Base-by-base conservation (phyloP, 2,113 vertebrate genomes). In the Channa maculata region DNA sequence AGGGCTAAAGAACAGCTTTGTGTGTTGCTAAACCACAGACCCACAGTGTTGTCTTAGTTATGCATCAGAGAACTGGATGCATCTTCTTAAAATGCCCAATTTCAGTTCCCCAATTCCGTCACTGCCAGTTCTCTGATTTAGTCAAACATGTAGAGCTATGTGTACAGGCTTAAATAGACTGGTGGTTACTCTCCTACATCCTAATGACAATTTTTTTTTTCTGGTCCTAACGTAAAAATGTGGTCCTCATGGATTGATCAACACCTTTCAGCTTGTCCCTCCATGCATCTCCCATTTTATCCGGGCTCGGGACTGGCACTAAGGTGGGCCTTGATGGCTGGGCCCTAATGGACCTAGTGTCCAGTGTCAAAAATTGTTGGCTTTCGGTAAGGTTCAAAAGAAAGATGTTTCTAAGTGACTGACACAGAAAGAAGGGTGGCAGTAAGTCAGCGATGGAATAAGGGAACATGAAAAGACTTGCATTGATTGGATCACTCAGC, bases 1-100 rank as follows among this genome's bases (percentile, higher is more conserved):
- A 38, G 71, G 82, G 81, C 83, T 77, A 64, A 82, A 88, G 67
- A 75, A 52, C 68, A 80, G 75, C 60, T 69, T 59, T 77, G 79
- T 86, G 84, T 81, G 77, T 60, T 53, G 68, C 75, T 76, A 72
- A 84, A 76, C 73, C 87, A 80, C 71, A 83, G 72, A 77, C 46
- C 65, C 70, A 57, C 70, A 33, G 69, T 80, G 76, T 85, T 90
- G 89, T 91, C 89, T 90, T 92, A 91, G 91, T 91, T 85, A 84
- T 88, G 91, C 91, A 88, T 91, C 91, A 87, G 55, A 85, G 88
- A 82, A 77, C 89, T 73, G 85, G 81, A 78, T 83, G 77, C 7
- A 45, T 82, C 76, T 73, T 81, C 77, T 57, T 82, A 86, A 90
- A 75, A 77, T 63, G 5, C 55, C 67, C 78, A 78, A 65, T 72